These are phyloP conservation scores for Cichlasoma orientale DNA, from an alignment of 2,797 vertebrate species.

Conservation along the genomic window DNA sequence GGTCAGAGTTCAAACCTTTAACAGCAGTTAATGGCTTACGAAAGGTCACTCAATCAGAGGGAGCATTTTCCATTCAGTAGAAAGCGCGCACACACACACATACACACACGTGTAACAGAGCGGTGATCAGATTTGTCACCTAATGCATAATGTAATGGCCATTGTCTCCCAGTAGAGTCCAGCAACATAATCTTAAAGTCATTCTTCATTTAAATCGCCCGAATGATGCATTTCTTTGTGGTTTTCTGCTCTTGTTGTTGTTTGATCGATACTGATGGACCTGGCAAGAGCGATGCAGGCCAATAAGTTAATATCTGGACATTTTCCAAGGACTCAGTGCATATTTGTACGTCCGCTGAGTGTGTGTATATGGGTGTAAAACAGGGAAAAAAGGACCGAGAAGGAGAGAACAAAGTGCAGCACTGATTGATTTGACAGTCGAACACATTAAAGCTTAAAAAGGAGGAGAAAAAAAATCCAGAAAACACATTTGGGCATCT, in stretches of 20 bases:
- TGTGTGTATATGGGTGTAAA: conserved; percentile 12
- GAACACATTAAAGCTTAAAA: conserved; percentile 46
- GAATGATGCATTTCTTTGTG: conserved; percentile 44
- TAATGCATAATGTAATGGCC: conserved; percentile 38
- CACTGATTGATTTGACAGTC: conserved; percentile 57
- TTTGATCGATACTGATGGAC: conserved; percentile 32
- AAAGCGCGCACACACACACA: conserved; percentile 7
- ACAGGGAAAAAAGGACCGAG: neutral
- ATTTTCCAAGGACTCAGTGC: conserved; percentile 32
- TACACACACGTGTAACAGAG: conserved; percentile 13
- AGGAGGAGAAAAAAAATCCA: conserved; percentile 8
- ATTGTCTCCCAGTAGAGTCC: conserved; percentile 42
- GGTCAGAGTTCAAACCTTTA: conserved; percentile 47
- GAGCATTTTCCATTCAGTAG: neutral
- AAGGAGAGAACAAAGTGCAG: conserved; percentile 13
- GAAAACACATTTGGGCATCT: conserved; percentile 21
- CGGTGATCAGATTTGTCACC: conserved; percentile 56
- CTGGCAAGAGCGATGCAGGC: neutral
- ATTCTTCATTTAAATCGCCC: conserved; percentile 53
- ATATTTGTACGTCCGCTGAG: neutral
- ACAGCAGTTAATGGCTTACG: conserved; percentile 29
- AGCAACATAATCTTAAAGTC: conserved; percentile 50
- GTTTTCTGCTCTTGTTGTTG: conserved; percentile 33
- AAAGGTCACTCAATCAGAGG: conserved; percentile 37
- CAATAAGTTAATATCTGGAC: conserved; percentile 20